Evolutionary conservation across 2,797 vertebrate species (phyloP), one percentile per base, ranked within the genome.

Genomic region (Streptopelia turtur): DNA sequence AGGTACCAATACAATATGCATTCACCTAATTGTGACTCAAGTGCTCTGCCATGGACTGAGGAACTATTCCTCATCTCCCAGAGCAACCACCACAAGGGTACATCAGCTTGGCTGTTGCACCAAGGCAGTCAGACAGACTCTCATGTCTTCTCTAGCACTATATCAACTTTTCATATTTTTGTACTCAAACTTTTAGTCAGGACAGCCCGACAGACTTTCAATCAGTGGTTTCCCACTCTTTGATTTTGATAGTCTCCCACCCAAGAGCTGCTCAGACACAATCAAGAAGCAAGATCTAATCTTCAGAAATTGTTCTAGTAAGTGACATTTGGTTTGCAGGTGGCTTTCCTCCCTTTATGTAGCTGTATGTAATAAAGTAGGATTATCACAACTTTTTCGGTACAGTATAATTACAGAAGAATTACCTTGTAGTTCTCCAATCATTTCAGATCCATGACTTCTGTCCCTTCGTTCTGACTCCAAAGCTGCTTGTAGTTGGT

Each of bases 381-480:
- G 6, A 3, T 66, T 66, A 66, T 27, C n/a, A 57, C 13, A 84
- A 11, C 4, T 37, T 53, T 61, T 70, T 74, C 10, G 3, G 24
- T 64, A 20, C 86, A 75, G 28, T 28, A 78, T 10, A 82, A 89
- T 53, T n/a, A 83, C 6, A 83, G 31, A 91, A 91, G 16, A 52
- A 80, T 98, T 98, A 99, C 99, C 99, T 98, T 99, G 99, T 79
- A 99, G 98, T 72, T 99, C 99, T 76, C 98, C 98, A 97, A 99
- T 99, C 98, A 99, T 99, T 98, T 99, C 99, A 17, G 99, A 99
- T 94, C 98, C 99, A 91, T 99, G 99, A 96, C 98, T 99, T 97
- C 98, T 98, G 97, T 99, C 99, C 88, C 99, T 98, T 97, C 99
- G 98, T 97, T 99, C 99, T 0, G 99, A 98, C 96, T 99, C 99